Evolutionary conservation across 1,140 invertebrate genomes (phyloP).

Genomic region (Odontomachus brunneus): DNA sequence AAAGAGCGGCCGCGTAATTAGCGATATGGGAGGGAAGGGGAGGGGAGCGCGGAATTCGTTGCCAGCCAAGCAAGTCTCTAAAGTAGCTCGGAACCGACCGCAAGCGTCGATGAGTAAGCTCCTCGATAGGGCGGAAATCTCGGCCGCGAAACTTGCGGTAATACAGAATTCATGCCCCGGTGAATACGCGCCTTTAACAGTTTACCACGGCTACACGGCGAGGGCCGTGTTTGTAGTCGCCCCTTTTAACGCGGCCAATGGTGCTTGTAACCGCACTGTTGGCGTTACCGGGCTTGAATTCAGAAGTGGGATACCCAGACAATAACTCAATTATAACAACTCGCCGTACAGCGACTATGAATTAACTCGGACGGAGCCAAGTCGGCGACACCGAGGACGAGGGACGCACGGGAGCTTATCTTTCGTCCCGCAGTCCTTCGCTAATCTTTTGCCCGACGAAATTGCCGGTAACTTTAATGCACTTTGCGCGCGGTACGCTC

Average conservation of each 20-base stretch:
- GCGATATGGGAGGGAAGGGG: no score
- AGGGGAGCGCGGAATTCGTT: no score
- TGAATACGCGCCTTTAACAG: slow-evolving; percentile 36
- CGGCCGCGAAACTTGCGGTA: slow-evolving; percentile 9
- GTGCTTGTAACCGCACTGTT: slow-evolving; percentile 41
- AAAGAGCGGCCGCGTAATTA: no score
- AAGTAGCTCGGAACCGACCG: neutral
- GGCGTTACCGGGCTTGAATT: slow-evolving; percentile 16
- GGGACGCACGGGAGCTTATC: neutral
- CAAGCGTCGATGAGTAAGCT: neutral
- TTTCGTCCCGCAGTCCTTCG: neutral
- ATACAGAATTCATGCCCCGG: slow-evolving; percentile 38
- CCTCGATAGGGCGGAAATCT: slow-evolving; percentile 48
- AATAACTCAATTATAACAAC: slow-evolving; percentile 53
- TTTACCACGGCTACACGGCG: slow-evolving; percentile 7
- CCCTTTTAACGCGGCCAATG: slow-evolving; percentile 10
- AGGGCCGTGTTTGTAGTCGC: slow-evolving; percentile 16
- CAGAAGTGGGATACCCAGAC: slow-evolving; percentile 16
- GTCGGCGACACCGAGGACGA: neutral
- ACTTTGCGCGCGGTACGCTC: neutral
- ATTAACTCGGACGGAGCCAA: slow-evolving; percentile 21
- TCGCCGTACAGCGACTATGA: slow-evolving; percentile 1
- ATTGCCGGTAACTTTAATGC: slow-evolving; percentile 10
- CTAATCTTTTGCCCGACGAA: slow-evolving; percentile 22
- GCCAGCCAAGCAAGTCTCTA: neutral